A percentile compares a stretch with the other conserved stretches of the same genome.
phyloP scores from a whole-genome alignment of 2,888 invertebrate species.

The Muschampia plurimacula region DNA sequence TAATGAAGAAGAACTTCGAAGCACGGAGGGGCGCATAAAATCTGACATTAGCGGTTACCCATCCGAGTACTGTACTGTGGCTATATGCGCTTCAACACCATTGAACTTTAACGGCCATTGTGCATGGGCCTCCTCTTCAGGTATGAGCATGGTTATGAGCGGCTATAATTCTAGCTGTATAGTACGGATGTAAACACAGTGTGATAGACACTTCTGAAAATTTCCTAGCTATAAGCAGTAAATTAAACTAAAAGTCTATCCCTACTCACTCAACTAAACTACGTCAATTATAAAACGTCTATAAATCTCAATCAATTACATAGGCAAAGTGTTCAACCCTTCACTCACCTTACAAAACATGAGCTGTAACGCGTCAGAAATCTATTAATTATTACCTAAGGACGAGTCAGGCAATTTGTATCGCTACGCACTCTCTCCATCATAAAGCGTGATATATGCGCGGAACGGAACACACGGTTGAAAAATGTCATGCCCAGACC shows the following conservation, averaged over 20 bases:
- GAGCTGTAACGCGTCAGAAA: neutral
- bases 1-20: too few species aligned
- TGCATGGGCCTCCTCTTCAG: too few species aligned
- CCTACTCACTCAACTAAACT: neutral
- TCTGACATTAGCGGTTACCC: too few species aligned
- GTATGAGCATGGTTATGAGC: too few species aligned
- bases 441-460: constrained; percentile 7
- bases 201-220: neutral
- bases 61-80: too few species aligned
- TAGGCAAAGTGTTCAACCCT: neutral
- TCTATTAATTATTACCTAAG: constrained; percentile 5
- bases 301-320: neutral
- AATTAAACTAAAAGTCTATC: neutral
- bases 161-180: too few species aligned
- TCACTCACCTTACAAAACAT: neutral
- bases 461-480: constrained; percentile 12
- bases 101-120: too few species aligned
- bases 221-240: neutral
- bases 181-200: too few species aligned
- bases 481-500: constrained; percentile 30
- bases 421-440: neutral
- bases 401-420: constrained; percentile 1
- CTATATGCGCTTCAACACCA: too few species aligned
- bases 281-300: neutral
- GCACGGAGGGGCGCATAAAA: too few species aligned